Evolutionary conservation across 2,113 vertebrate genomes (phyloP).

Genomic region (Pelodiscus sinensis): DNA sequence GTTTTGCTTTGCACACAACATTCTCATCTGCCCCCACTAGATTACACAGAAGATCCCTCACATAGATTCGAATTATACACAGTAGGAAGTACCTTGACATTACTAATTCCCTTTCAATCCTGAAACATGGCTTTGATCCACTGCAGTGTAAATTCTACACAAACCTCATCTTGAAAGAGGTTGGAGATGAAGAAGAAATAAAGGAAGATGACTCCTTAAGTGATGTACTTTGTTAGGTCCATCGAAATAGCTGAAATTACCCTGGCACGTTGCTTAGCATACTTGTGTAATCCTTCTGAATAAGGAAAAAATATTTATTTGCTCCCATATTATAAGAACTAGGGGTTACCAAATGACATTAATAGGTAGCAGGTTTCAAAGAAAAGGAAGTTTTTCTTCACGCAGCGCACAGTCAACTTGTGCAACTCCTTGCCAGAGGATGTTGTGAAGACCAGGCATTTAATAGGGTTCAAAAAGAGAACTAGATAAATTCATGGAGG

Average conservation of each 20-base stretch:
- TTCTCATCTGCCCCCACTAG: neutral
- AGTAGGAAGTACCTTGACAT: neutral
- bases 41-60: neutral
- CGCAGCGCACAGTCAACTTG: too few species aligned
- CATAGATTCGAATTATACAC: neutral
- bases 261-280: neutral
- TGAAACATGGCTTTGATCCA: neutral
- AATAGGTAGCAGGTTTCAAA: too few species aligned
- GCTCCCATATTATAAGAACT: too few species aligned
- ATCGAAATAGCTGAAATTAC: neutral
- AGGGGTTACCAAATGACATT: too few species aligned
- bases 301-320: too few species aligned
- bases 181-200: neutral
- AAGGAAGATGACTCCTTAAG: neutral
- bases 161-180: neutral
- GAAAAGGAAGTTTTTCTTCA: too few species aligned
- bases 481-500: too few species aligned
- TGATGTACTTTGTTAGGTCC: neutral
- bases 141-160: neutral
- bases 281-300: neutral
- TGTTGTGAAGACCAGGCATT: too few species aligned
- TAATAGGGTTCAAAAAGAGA: too few species aligned
- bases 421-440: too few species aligned
- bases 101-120: neutral
- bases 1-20: neutral